A percentile compares a stretch with the other conserved stretches of the same genome.
These are phyloP conservation scores for Acheta domesticus DNA, from an alignment of 2,888 invertebrate species.

Conservation along the genomic window DNA sequence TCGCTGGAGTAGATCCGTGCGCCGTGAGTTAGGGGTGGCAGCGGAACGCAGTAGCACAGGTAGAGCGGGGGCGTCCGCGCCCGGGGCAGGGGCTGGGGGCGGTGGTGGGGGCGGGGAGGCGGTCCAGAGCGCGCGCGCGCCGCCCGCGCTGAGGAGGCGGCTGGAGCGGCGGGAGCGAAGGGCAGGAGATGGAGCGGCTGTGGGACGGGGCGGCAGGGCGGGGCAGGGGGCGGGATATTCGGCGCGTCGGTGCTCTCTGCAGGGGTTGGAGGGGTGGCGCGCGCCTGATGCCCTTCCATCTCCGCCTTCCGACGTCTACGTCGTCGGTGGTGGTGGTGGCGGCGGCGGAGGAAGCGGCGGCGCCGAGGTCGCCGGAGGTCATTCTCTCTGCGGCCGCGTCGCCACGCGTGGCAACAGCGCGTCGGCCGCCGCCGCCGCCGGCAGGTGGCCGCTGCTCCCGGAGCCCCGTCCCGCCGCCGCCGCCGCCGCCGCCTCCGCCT, in stretches of 20 bases:
- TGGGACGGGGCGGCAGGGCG: not conserved
- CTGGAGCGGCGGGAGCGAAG: not conserved
- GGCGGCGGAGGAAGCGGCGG: not conserved
- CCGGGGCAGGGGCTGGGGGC: too few species aligned
- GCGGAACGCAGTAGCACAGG: not conserved
- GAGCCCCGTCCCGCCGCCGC: not conserved
- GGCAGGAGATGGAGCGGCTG: too few species aligned
- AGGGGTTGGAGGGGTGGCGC: not conserved
- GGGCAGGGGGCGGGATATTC: too few species aligned
- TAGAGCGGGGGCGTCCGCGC: not conserved
- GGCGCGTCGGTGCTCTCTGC: not conserved
- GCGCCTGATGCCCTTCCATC: not conserved
- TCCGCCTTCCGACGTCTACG: not conserved
- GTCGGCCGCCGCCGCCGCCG: conserved; percentile 7
- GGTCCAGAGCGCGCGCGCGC: not conserved
- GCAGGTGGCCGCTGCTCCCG: conserved; percentile 3
- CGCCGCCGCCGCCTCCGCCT: not conserved
- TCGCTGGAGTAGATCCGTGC: too few species aligned
- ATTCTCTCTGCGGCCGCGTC: not conserved
- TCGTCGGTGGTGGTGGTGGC: not conserved
- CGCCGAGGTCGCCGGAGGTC: conserved; percentile 2
- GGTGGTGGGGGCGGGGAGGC: not conserved
- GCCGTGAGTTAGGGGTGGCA: too few species aligned
- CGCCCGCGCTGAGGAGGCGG: not conserved
- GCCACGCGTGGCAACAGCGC: conserved; percentile 6